Percentiles rank a stretch among this genome's conserved stretches.
Evolutionary conservation across 2,888 invertebrate species (phyloP).

Genomic region (Agrenia bidenticulata): DNA sequence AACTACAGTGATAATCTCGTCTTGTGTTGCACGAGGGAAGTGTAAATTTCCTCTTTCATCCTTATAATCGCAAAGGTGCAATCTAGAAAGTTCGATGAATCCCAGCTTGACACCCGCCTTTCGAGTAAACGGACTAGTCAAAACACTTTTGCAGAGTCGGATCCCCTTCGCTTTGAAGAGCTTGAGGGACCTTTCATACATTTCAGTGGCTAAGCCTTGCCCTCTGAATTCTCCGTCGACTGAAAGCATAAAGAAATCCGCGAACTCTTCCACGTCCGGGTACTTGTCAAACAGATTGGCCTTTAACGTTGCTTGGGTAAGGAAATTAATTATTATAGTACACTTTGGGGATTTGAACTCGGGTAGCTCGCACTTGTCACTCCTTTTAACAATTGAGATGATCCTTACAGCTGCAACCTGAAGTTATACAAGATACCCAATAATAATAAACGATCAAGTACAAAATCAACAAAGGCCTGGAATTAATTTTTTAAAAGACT

Average conservation of each 20-base stretch:
- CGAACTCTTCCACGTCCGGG: constrained; percentile 10
- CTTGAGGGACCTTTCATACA: constrained; percentile 12
- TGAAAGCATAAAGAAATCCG: constrained; percentile 26
- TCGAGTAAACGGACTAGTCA: constrained; percentile 28
- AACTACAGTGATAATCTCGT: neutral
- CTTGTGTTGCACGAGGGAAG: constrained; percentile 3
- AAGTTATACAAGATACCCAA: no score
- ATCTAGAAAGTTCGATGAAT: constrained; percentile 22
- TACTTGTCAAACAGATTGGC: neutral
- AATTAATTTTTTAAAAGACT: neutral
- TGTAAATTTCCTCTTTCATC: neutral
- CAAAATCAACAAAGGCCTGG: neutral
- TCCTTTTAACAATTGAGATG: constrained; percentile 10
- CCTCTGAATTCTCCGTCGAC: constrained; percentile 21
- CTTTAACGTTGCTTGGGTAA: neutral
- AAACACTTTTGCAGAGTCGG: constrained; percentile 25
- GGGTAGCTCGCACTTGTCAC: neutral
- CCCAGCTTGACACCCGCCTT: constrained; percentile 30
- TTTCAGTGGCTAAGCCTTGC: constrained; percentile 24
- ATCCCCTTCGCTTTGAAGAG: constrained; percentile 1
- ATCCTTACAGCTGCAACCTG: constrained; percentile 19
- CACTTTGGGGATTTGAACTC: neutral
- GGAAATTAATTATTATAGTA: neutral
- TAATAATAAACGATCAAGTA: no score
- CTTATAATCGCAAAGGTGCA: constrained; percentile 26